Evolutionary conservation across 2,113 vertebrate genomes (phyloP).

Genomic region (Capricornis sumatraensis): DNA sequence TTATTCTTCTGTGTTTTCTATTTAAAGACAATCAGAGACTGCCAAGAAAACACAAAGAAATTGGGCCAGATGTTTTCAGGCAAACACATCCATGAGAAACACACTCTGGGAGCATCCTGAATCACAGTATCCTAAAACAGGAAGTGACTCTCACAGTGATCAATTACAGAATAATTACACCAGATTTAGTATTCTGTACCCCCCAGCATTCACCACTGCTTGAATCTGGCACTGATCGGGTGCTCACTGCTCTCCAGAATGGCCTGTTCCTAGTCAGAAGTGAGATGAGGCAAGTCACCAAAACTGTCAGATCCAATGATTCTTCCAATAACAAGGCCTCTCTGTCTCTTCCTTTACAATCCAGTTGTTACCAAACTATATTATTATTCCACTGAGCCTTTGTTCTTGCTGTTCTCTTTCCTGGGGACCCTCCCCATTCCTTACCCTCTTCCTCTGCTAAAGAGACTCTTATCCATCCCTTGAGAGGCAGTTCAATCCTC

Average conservation of each 20-base stretch:
- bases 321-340: background rate
- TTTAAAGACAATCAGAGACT: constrained; percentile 25
- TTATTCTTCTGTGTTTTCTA: constrained; percentile 26
- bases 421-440: background rate
- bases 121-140: background rate
- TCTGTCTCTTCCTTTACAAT: background rate
- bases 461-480: background rate
- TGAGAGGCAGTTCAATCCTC: background rate
- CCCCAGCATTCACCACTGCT: background rate
- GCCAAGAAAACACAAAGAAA: constrained; percentile 47
- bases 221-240: background rate
- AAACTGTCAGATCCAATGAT: background rate
- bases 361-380: background rate
- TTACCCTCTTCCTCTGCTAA: background rate
- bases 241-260: background rate
- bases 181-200: background rate
- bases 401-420: background rate
- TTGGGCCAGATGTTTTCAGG: constrained; percentile 27
- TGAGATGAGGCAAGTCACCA: background rate
- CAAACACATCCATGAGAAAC: background rate
- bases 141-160: background rate
- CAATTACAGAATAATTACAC: background rate
- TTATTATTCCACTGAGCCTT: background rate
- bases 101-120: background rate
- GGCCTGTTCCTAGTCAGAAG: background rate